phyloP scores from a whole-genome alignment of 2,888 invertebrate genomes.

The Phengaris arion region DNA sequence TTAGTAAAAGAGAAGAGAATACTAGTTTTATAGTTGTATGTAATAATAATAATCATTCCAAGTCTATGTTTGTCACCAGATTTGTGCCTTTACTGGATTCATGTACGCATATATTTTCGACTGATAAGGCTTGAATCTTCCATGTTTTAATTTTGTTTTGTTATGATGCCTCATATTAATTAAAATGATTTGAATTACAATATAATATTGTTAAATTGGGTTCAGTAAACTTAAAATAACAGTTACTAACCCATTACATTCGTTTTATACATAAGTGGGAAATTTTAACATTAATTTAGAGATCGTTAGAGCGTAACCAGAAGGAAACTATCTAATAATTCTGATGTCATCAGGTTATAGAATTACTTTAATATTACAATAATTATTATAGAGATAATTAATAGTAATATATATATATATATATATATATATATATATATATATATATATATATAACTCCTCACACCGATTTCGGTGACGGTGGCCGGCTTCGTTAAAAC shows the following conservation, averaged over 20 bases:
- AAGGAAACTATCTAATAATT: slow-evolving; percentile 14
- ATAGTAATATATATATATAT: too few relatives aligned
- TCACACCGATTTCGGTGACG: too few relatives aligned
- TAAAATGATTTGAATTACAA: slow-evolving; percentile 1
- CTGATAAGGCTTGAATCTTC: not conserved
- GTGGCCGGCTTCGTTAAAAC: too few relatives aligned
- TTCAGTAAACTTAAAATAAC: slow-evolving; percentile 28
- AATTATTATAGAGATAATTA: too few relatives aligned
- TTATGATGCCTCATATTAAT: not conserved
- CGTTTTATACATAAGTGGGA: not conserved
- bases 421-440: too few relatives aligned
- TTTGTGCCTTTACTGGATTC: too few relatives aligned
- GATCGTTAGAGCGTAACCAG: slow-evolving; percentile 21
- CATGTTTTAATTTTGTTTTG: not conserved
- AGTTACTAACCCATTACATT: slow-evolving; percentile 28
- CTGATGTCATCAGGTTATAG: slow-evolving; percentile 13
- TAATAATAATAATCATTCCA: not conserved
- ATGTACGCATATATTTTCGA: not conserved
- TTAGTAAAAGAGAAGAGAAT: not conserved
- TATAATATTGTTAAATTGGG: slow-evolving; percentile 21
- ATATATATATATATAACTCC: too few relatives aligned
- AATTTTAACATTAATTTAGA: slow-evolving; percentile 24
- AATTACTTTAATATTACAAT: not conserved
- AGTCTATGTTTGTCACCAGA: not conserved
- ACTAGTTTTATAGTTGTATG: not conserved